These are phyloP conservation scores for Colletes gigas DNA, from an alignment of 1,140 invertebrate species.

Conservation along the genomic window DNA sequence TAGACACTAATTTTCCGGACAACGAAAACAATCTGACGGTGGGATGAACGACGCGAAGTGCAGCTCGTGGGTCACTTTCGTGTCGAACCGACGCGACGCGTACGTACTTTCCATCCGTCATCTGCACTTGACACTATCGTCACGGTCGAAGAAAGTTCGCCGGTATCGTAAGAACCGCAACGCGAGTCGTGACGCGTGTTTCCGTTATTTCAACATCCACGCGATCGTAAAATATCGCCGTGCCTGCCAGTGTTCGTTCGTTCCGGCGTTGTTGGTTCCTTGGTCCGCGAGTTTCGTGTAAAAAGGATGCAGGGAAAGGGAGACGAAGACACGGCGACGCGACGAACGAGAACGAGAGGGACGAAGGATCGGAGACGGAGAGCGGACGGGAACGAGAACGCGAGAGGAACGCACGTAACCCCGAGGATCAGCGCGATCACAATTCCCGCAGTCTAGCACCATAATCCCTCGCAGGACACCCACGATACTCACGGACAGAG, in stretches of 20 bases:
- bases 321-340: neutral
- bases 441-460: neutral
- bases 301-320: neutral
- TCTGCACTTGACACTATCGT: slow-evolving; percentile 39
- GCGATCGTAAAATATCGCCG: slow-evolving; percentile 22
- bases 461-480: neutral
- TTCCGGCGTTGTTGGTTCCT: neutral
- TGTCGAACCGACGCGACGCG: too few species aligned
- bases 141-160: slow-evolving; percentile 14
- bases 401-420: neutral
- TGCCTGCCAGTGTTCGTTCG: neutral
- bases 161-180: slow-evolving; percentile 4
- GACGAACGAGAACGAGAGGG: neutral
- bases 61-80: too few species aligned
- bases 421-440: neutral
- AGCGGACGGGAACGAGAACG: neutral
- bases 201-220: slow-evolving; percentile 33
- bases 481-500: neutral
- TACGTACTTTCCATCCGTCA: slow-evolving; percentile 34
- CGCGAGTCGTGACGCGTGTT: neutral
- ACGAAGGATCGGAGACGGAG: slow-evolving; percentile 6
- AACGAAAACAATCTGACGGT: too few species aligned
- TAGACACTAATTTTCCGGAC: too few species aligned
- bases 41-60: too few species aligned
- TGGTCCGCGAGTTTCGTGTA: neutral